Conservation (phyloP, 2,113 vertebrate genomes). For the Poeciliopsis prolifica region DNA sequence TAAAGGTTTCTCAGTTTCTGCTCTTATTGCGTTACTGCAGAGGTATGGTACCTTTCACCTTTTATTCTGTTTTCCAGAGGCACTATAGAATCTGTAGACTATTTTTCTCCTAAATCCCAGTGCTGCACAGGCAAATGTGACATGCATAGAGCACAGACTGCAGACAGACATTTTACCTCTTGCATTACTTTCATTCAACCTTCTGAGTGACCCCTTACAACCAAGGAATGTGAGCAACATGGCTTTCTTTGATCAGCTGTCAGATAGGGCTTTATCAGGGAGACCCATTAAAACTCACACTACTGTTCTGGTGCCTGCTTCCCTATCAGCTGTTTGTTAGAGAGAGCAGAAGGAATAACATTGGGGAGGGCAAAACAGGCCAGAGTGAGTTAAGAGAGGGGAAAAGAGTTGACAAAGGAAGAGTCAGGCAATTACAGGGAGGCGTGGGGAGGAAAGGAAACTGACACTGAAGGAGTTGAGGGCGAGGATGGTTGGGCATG, state of each 20-base stretch:
- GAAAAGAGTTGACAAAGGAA: constrained; percentile 23
- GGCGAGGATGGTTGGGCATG: constrained; percentile 12
- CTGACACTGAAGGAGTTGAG: constrained; percentile 7
- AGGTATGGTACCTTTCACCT: not conserved
- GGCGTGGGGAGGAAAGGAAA: constrained; percentile 11
- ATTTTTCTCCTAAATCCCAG: constrained; percentile 1
- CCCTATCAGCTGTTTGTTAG: constrained; percentile 54
- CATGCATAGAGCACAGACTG: constrained; percentile 10
- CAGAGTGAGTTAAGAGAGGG: not conserved
- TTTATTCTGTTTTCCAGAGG: not conserved
- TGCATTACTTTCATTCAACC: constrained; percentile 12
- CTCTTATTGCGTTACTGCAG: not conserved
- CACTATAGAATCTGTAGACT: no score
- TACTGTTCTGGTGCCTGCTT: constrained; percentile 34
- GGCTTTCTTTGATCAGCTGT: constrained; percentile 53
- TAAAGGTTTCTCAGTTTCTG: not conserved
- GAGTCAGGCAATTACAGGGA: constrained; percentile 37
- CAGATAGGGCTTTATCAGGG: constrained; percentile 59
- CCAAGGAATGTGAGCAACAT: constrained; percentile 21
- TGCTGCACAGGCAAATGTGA: constrained; percentile 1
- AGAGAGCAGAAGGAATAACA: constrained; percentile 4
- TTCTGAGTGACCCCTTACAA: constrained; percentile 3
- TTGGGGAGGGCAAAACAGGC: constrained; percentile 6
- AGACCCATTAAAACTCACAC: constrained; percentile 49
- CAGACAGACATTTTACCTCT: constrained; percentile 23